Percentiles rank a stretch among this genome's conserved stretches.
Evolutionary conservation across 2,888 invertebrate species (phyloP).

Genomic region (Emmelina monodactyla): DNA sequence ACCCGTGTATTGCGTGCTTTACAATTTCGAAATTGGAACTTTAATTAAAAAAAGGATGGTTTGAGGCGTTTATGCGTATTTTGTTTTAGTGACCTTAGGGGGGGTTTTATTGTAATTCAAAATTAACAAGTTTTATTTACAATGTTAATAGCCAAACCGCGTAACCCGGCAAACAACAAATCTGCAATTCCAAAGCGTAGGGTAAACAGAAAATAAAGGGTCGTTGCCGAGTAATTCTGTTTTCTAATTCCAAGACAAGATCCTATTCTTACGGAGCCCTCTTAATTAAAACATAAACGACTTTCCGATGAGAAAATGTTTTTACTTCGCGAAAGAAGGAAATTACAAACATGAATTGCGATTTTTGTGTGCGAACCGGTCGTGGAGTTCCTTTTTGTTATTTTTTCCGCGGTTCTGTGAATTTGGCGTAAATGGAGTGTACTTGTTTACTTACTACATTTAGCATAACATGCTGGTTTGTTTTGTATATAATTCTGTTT

Average conservation of each 20-base stretch:
- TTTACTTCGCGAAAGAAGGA: slow-evolving; percentile 14
- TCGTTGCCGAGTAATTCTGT: slow-evolving; percentile 24
- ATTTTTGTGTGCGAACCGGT: slow-evolving; percentile 12
- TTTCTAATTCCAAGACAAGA: slow-evolving; percentile 33
- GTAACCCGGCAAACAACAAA: slow-evolving; percentile 1
- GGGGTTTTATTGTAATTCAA: too few species aligned
- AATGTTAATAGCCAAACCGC: neutral
- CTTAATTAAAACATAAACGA: slow-evolving; percentile 53
- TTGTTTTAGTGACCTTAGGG: too few species aligned
- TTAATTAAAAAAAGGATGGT: too few species aligned
- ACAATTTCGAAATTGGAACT: too few species aligned
- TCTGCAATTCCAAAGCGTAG: slow-evolving; percentile 5
- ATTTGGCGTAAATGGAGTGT: too few species aligned
- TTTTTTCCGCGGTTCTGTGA: too few species aligned
- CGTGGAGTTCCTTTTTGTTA: slow-evolving; percentile 8
- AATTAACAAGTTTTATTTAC: neutral
- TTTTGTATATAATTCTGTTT: too few species aligned
- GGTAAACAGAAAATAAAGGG: slow-evolving; percentile 23
- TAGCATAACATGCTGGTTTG: too few species aligned
- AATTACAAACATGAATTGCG: slow-evolving; percentile 27
- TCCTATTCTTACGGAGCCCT: slow-evolving; percentile 25
- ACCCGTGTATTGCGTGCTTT: too few species aligned
- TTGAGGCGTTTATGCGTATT: too few species aligned
- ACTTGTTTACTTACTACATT: too few species aligned
- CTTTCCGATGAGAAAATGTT: slow-evolving; percentile 27